Conservation (phyloP, 2,113 vertebrate genomes). For the Carettochelys insculpta region DNA sequence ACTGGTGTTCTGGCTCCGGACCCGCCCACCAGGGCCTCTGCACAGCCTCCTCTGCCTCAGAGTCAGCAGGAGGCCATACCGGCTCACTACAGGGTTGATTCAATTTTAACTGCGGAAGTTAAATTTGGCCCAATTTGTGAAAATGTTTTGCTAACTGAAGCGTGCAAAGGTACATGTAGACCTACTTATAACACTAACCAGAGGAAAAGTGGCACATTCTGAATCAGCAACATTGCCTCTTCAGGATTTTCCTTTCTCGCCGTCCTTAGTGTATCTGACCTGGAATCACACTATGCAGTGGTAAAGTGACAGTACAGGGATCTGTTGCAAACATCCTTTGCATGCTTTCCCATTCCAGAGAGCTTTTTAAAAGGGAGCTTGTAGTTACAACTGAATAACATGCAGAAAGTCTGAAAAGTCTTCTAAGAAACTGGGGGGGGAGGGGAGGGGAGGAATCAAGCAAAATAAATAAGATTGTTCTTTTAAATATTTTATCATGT, state of each 20-base stretch:
- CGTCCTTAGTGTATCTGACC: not conserved
- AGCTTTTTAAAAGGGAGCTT: not conserved
- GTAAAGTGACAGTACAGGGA: not conserved
- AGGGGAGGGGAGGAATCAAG: conserved; percentile 30
- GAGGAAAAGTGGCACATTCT: not conserved
- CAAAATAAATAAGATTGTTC: conserved; percentile 30
- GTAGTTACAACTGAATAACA: conserved; percentile 20
- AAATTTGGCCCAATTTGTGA: not conserved
- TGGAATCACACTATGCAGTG: not conserved
- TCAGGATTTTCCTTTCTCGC: not conserved
- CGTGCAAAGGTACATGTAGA: not conserved
- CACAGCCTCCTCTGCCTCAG: too few relatives aligned
- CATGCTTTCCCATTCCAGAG: not conserved
- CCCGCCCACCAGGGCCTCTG: too few relatives aligned
- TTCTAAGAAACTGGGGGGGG: conserved; percentile 40
- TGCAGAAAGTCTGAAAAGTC: conserved; percentile 29
- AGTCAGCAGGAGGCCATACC: too few relatives aligned
- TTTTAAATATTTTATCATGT: conserved; percentile 27
- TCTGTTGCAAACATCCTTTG: not conserved
- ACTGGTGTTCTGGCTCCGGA: too few relatives aligned
- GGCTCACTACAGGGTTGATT: too few relatives aligned
- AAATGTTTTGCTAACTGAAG: not conserved
- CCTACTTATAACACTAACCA: not conserved
- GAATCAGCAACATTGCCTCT: not conserved
- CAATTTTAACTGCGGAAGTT: not conserved